phyloP scores from a whole-genome alignment of 2,113 vertebrate genomes.

The Catagonus wagneri region DNA sequence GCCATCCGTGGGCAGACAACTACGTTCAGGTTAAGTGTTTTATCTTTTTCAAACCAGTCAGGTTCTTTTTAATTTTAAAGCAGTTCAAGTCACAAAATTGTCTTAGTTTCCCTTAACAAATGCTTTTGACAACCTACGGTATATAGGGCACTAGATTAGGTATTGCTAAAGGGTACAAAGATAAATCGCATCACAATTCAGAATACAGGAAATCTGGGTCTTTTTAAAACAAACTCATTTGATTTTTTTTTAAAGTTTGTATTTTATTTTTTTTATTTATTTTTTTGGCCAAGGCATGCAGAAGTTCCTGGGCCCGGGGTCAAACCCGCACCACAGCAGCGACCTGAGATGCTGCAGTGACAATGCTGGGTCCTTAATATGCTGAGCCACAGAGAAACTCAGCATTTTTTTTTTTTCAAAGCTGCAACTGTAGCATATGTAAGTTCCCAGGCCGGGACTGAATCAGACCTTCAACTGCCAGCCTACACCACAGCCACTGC shows the following conservation, averaged over 20 bases:
- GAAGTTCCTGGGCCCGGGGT: too few relatives aligned
- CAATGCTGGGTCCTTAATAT: too few relatives aligned
- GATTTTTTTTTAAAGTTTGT: not conserved
- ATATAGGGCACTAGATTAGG: not conserved
- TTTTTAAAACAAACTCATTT: not conserved
- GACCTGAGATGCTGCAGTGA: too few relatives aligned
- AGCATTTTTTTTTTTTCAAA: too few relatives aligned
- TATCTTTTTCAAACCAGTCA: not conserved
- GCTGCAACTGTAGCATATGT: too few relatives aligned
- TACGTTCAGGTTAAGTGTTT: not conserved
- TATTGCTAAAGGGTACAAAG: not conserved
- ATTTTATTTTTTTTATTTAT: too few relatives aligned
- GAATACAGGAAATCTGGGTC: not conserved
- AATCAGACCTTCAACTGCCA: too few relatives aligned
- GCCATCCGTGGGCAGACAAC: not conserved
- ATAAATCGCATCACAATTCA: not conserved
- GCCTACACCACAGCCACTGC: too few relatives aligned
- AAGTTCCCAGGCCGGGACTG: too few relatives aligned
- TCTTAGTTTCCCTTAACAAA: not conserved
- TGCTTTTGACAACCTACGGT: not conserved
- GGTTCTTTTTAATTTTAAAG: constrained; percentile 23
- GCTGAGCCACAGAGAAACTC: too few relatives aligned
- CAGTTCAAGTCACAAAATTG: not conserved
- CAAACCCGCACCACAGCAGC: too few relatives aligned
- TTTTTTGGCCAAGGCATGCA: too few relatives aligned